A percentile compares a stretch with the other conserved stretches of the same genome.
phyloP scores from a whole-genome alignment of 2,113 vertebrate genomes.

The Ophiodon elongatus region DNA sequence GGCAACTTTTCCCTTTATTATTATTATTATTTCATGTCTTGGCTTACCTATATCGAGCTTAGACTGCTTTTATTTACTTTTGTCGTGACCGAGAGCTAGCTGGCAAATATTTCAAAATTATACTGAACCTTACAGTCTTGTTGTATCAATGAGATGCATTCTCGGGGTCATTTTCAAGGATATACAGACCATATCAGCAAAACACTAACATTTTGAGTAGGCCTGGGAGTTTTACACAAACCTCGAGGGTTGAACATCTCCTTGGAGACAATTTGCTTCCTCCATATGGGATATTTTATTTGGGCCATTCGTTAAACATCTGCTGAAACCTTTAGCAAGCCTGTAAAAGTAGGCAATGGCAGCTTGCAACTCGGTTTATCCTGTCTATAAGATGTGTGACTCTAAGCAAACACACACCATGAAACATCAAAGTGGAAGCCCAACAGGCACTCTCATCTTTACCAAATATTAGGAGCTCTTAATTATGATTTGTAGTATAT shows the following conservation, averaged over 20 bases:
- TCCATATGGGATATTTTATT: neutral
- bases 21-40: neutral
- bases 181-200: conserved; percentile 16
- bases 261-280: neutral
- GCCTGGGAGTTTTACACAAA: conserved; percentile 17
- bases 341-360: conserved; percentile 3
- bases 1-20: neutral
- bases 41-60: neutral
- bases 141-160: neutral
- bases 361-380: conserved; percentile 8
- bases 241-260: neutral
- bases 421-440: conserved; percentile 10
- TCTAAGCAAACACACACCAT: conserved; percentile 5
- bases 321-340: conserved; percentile 16
- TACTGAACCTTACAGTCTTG: neutral
- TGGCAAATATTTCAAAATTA: conserved; percentile 5
- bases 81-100: neutral
- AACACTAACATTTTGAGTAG: conserved; percentile 21
- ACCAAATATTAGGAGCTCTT: neutral
- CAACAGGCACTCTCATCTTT: neutral
- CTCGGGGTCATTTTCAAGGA: conserved; percentile 13
- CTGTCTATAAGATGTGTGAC: neutral
- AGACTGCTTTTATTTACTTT: neutral
- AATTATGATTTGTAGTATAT: neutral
- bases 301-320: neutral